Evolutionary conservation across 2,797 vertebrate species (phyloP), one percentile per base, ranked within the genome.

Genomic region (Fratercula arctica): DNA sequence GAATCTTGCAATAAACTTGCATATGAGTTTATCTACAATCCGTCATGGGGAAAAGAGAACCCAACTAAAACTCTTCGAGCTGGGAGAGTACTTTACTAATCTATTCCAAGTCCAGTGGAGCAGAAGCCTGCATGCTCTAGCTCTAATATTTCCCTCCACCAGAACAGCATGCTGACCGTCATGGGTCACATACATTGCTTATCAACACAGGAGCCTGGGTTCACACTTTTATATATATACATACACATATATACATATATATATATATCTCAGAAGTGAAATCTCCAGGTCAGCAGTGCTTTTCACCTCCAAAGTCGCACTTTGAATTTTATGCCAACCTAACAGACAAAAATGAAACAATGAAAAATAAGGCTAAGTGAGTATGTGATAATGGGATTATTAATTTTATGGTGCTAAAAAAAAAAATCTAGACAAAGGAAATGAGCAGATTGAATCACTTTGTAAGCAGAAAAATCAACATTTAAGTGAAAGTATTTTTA

Each of bases 11-110:
- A 90, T 94, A 97, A 97, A 68, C 70, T 82, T 96, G 90, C 70
- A 90, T 94, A 94, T 82, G 82, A 96, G 29, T 97, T 96, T 93
- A 96, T 96, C 95, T 93, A 69, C 67, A 97, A 97, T 97, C 95
- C 85, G 97, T 97, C 94, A 96, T 24, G 39, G 76, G 78, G 46
- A 3, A 39, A 74, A 95, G 93, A 75, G 69, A 50, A 3, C 29
- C 59, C 25, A 91, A 79, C 46, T 87, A 77, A 96, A 94, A 81
- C 60, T 13, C 28, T 91, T 73, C 1, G 29, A 93, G 60, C 56
- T 76, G 69, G 93, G 75, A 96, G 50, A 93, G 70, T 61, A 90
- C 79, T 86, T 87, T 24, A 72, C 75, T 97, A 95, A 97, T 96
- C 91, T 86, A 68, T 96, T 97, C 87, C 70, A 90, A 85, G 66